Percentiles rank a stretch among this genome's conserved stretches.
These are phyloP conservation scores for Syritta pipiens DNA, from an alignment of 2,888 invertebrate species.

Conservation along the genomic window DNA sequence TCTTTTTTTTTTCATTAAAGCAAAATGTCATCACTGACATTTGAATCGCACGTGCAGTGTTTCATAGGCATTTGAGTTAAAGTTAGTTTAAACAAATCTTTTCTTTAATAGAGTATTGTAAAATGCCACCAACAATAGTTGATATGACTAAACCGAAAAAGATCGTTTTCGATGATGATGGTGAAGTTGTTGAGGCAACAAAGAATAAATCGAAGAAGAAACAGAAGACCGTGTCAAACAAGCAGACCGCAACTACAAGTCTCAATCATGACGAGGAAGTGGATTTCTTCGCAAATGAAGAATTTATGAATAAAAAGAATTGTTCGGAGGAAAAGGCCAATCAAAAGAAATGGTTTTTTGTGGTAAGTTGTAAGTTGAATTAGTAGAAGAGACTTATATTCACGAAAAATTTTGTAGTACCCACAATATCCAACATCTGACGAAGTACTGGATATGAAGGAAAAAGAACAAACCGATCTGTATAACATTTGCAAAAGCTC, in stretches of 20 bases:
- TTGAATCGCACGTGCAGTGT: slow-evolving; percentile 52
- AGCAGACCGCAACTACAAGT: slow-evolving; percentile 1
- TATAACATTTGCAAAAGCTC: slow-evolving; percentile 75
- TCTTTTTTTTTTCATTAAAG: slow-evolving; percentile 9
- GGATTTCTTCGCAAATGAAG: slow-evolving; percentile 71
- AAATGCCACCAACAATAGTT: slow-evolving; percentile 47
- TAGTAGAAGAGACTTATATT: too few species aligned
- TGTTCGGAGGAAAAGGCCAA: slow-evolving; percentile 70
- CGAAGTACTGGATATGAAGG: slow-evolving; percentile 77
- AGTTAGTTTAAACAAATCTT: slow-evolving; percentile 4
- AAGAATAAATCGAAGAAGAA: slow-evolving; percentile 44
- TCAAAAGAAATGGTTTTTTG: slow-evolving; percentile 77
- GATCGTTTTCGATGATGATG: slow-evolving; percentile 75
- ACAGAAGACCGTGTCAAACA: slow-evolving; percentile 58
- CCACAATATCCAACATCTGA: slow-evolving; percentile 74
- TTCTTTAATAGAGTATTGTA: slow-evolving; percentile 1
- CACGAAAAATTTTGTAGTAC: slow-evolving; percentile 70
- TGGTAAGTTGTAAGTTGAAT: slow-evolving; percentile 72
- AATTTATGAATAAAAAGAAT: slow-evolving; percentile 64
- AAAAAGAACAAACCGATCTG: slow-evolving; percentile 76
- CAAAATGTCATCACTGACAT: slow-evolving; percentile 63
- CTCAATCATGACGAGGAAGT: slow-evolving; percentile 62
- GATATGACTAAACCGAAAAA: slow-evolving; percentile 72
- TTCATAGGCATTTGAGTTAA: slow-evolving; percentile 22
- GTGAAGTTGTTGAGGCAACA: slow-evolving; percentile 70